Percentiles rank a stretch among this genome's conserved stretches.
Evolutionary conservation across 2,797 vertebrate species (phyloP).

Genomic region (Eremophila alpestris): DNA sequence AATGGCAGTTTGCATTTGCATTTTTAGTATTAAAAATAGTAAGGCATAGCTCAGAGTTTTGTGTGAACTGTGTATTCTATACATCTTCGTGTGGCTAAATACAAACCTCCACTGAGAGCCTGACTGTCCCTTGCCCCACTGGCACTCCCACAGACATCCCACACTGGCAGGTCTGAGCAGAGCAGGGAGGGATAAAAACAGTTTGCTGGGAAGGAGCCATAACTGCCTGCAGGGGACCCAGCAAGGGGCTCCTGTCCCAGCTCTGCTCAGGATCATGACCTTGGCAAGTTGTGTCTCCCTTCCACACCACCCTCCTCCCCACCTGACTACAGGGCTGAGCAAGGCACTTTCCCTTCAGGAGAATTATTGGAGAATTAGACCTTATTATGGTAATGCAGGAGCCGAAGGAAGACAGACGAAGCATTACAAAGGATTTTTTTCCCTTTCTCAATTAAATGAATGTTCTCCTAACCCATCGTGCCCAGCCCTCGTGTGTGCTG

Average conservation of each 20-base stretch:
- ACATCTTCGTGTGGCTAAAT: not conserved
- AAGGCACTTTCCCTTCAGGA: not conserved
- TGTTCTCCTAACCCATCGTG: not conserved
- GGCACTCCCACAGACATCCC: not conserved
- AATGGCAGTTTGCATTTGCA: not conserved
- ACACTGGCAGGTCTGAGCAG: not conserved
- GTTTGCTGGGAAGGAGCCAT: not conserved
- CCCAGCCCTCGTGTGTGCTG: slow-evolving; percentile 28
- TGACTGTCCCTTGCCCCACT: fast-evolving
- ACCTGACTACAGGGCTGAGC: not conserved
- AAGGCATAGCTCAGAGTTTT: not conserved
- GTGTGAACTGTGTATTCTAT: not conserved
- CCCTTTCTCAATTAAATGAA: slow-evolving; percentile 40
- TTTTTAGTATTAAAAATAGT: not conserved
- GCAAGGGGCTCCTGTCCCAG: not conserved
- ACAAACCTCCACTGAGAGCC: not conserved
- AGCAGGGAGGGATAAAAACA: not conserved
- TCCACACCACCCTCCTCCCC: not conserved
- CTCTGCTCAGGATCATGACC: fast-evolving
- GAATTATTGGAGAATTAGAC: not conserved
- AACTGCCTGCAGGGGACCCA: not conserved
- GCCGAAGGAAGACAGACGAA: not conserved
- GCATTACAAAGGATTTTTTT: not conserved
- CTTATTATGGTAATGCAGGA: slow-evolving; percentile 7
- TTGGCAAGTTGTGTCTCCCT: not conserved